Base-by-base conservation (phyloP, 2,888 invertebrate species). In the Nephrotoma appendiculata region DNA sequence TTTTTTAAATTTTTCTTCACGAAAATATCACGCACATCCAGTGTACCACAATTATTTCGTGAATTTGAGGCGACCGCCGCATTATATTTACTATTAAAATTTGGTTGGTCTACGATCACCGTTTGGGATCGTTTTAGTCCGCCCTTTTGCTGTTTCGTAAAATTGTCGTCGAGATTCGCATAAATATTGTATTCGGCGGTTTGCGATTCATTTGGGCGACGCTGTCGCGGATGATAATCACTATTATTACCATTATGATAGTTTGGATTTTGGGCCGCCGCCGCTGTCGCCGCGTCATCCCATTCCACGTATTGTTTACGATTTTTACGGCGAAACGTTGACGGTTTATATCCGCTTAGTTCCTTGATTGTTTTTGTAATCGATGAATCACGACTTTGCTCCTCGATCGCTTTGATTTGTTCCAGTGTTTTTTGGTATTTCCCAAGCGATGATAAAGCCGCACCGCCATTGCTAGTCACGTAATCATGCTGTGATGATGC, bases 261-360 rank as follows among this genome's bases (percentile, higher is more conserved):
- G 9, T 41, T 41, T 11, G 43, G 9, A 15, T 84, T 42, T 31
- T 71, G 71, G 19, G 11, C 31, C 4, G 71, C 31, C 2, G 89
- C 89, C 41, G 41, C 84, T 4, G 11, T 9, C n/a, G 88, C 88
- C 3, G 89, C 88, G 48, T 88, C 89, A 89, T 94, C 93, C 94
- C 94, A 94, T 87, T 93, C 94, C 1, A 92, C 92, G 88, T 93
- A 93, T 89, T 93, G 93, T 88, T 93, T 92, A 87, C 93, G 91
- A 88, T 93, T 93, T 31, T 94, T 93, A 87, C 93, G 91, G 88
- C 92, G 92, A 87, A 94, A 89, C 0, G 94, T 93, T 0, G 94
- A 94, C 0, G 94, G 94, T 88, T 91, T 93, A 89, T 94, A 94
- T 31, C 94, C 94, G 90, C 94, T 94, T 90, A 94, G 92, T 89